phyloP scores from a whole-genome alignment of 2,113 vertebrate genomes.

The Poecilia latipinna region DNA sequence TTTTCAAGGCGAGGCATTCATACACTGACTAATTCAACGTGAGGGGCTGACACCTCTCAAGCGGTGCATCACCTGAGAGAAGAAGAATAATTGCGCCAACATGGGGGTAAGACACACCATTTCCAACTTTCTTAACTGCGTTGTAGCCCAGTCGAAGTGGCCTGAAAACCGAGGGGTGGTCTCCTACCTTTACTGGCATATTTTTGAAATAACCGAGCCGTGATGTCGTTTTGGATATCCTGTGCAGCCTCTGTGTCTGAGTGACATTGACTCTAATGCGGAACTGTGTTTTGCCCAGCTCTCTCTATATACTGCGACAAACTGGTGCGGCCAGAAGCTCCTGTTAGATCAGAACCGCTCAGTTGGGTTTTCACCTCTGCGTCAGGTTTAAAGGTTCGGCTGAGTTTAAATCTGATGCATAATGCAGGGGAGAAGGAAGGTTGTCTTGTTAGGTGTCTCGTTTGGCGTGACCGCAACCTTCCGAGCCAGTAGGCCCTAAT shows the following conservation, averaged over 20 bases:
- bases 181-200: background rate
- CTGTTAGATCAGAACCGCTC: slow-evolving; percentile 3
- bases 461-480: slow-evolving; percentile 67
- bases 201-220: slow-evolving; percentile 6
- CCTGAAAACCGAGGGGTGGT: slow-evolving; percentile 28
- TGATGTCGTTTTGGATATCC: slow-evolving; percentile 56
- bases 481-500: slow-evolving; percentile 63
- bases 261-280: slow-evolving; percentile 81
- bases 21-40: slow-evolving; percentile 43
- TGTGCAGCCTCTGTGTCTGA: slow-evolving; percentile 28
- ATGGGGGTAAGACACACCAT: slow-evolving; percentile 82
- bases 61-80: slow-evolving; percentile 79
- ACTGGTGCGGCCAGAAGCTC: slow-evolving; percentile 40
- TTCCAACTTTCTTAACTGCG: slow-evolving; percentile 59
- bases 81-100: slow-evolving; percentile 80
- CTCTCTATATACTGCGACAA: slow-evolving; percentile 73
- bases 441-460: slow-evolving; percentile 7
- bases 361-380: background rate
- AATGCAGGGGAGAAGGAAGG: background rate
- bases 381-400: background rate
- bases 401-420: background rate
- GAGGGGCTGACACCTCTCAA: slow-evolving; percentile 79
- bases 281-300: slow-evolving; percentile 59
- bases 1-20: slow-evolving; percentile 69
- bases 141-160: slow-evolving; percentile 58